Evolutionary conservation across 1,140 invertebrate genomes (phyloP), one percentile per base, ranked within the genome.

Genomic region (Mamestra configurata): DNA sequence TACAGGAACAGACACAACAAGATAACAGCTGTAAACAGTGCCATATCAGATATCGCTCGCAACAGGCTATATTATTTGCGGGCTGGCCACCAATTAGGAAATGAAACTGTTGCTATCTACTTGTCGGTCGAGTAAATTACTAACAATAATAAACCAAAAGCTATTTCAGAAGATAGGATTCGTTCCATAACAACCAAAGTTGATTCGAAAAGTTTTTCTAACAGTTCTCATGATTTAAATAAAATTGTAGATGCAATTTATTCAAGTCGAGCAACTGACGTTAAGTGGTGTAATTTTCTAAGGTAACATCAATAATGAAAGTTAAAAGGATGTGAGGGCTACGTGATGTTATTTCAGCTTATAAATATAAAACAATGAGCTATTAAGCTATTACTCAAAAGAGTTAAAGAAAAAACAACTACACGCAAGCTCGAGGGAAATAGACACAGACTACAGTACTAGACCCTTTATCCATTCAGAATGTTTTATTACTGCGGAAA

Each of bases 1-100:
- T 51, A 68, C 61, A 77, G 75, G 75, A 77, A 77, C 75, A 68
- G 75, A 77, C 75, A 53, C 20, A 73, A 77, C 75, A 68, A 66
- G 59, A 77, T 68, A 77, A 77, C 59, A 4, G 27, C 27, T 37
- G 61, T 77, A 77, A 77, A 77, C 59, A 77, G 46, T 13, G 61
- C 46, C 40, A 24, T 77, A 77, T 66, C 75, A 68, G 75, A 77
- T 77, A 76, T 64, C 73, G 57, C 18, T 68, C 59, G 75, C 59
- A 77, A 68, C 46, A 53, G 43, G 59, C 59, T 53, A 4, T 35
- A 72, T 46, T 77, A 66, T 53, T 77, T 22, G 75, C 43, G 18
- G 31, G 61, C 75, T 10, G 40, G 37, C 53, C 55, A 46, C 57
- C 55, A 76, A 61, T 61, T 61, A 64, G 57, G 55, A 76, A 64